Evolutionary conservation across 2,888 invertebrate genomes (phyloP).

Genomic region (Cerastis leucographa): DNA sequence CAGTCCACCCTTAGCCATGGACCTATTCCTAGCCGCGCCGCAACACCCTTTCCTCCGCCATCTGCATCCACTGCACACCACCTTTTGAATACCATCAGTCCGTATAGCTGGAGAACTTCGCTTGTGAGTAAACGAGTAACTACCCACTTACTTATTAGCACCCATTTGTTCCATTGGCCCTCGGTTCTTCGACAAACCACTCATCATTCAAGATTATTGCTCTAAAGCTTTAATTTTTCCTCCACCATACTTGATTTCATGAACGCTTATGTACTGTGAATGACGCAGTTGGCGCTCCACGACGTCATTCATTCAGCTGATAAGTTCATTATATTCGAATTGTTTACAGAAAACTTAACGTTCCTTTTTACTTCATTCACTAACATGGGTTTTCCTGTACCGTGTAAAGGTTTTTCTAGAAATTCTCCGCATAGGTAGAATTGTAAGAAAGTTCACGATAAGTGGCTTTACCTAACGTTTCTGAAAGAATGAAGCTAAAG

Average conservation of each 20-base stretch:
- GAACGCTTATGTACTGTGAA: not conserved
- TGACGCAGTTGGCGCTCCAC: slow-evolving; percentile 39
- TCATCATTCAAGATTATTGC: not conserved
- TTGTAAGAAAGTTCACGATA: not conserved
- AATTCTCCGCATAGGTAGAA: not conserved
- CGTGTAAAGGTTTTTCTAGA: slow-evolving; percentile 4
- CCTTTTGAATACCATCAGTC: too few relatives aligned
- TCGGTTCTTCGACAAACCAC: too few relatives aligned
- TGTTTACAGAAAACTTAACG: slow-evolving; percentile 47
- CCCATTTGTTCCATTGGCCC: too few relatives aligned
- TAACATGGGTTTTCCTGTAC: slow-evolving; percentile 26
- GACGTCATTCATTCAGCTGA: slow-evolving; percentile 46
- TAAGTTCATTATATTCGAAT: slow-evolving; percentile 52
- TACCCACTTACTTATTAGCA: too few relatives aligned
- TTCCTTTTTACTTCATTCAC: slow-evolving; percentile 39
- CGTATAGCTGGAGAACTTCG: too few relatives aligned
- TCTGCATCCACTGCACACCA: too few relatives aligned
- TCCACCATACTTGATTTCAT: not conserved
- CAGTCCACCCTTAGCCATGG: too few relatives aligned
- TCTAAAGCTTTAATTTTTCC: not conserved
- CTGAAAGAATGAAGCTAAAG: too few relatives aligned
- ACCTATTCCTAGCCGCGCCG: too few relatives aligned
- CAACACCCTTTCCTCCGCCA: too few relatives aligned
- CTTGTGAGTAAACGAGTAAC: too few relatives aligned
- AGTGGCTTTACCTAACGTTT: too few relatives aligned